Percentiles rank a stretch among this genome's conserved stretches.
These are phyloP conservation scores for Cerceris rybyensis DNA, from an alignment of 2,888 invertebrate genomes.

Conservation along the genomic window DNA sequence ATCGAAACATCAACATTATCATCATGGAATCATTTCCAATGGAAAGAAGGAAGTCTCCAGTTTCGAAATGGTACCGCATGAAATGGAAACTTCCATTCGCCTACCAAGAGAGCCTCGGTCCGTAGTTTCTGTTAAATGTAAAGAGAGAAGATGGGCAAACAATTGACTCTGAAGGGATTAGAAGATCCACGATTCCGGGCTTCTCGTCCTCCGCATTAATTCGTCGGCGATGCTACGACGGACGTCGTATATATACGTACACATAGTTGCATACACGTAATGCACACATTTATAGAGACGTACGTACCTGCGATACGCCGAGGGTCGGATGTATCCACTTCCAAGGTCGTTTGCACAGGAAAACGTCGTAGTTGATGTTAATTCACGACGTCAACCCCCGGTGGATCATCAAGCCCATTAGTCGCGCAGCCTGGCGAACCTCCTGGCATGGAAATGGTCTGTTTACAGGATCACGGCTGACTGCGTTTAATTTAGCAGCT, in stretches of 20 bases:
- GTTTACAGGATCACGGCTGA: constrained; percentile 71
- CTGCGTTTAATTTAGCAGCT: constrained; percentile 68
- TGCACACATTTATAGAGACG: background rate
- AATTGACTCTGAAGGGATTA: constrained; percentile 38
- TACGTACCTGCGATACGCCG: constrained; percentile 24
- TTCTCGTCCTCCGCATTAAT: constrained; percentile 17
- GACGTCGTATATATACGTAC: constrained; percentile 7
- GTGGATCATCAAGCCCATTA: constrained; percentile 71
- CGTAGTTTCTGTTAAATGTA: constrained; percentile 17
- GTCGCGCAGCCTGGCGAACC: constrained; percentile 65
- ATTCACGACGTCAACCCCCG: constrained; percentile 64
- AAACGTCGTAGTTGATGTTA: constrained; percentile 66
- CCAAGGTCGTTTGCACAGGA: constrained; percentile 62
- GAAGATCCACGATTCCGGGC: constrained; percentile 17
- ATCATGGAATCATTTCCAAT: no score
- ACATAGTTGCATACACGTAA: background rate
- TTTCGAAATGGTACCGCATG: no score
- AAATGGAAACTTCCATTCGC: background rate
- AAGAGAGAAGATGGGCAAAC: constrained; percentile 58
- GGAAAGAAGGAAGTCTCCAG: no score
- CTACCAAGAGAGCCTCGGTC: constrained; percentile 13
- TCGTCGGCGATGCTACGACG: background rate
- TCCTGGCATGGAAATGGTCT: constrained; percentile 69
- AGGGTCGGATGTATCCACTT: constrained; percentile 58
- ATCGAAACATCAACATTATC: no score